A percentile compares a stretch with the other conserved stretches of the same genome.
phyloP scores from a whole-genome alignment of 2,888 invertebrate genomes.

The Coleophora flavipennella region DNA sequence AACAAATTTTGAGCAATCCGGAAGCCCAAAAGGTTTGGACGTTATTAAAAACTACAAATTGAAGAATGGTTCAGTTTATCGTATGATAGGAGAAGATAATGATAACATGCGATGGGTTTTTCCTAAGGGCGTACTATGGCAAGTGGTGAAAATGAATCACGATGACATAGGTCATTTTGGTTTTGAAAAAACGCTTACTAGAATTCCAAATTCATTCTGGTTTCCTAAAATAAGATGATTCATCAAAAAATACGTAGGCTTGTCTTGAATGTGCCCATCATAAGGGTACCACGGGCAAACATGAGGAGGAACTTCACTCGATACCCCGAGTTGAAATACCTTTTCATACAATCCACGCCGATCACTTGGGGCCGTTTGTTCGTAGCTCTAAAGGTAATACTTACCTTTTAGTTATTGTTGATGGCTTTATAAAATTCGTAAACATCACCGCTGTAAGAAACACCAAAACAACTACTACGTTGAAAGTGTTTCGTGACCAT shows the following conservation, averaged over 20 bases:
- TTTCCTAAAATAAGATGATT: not conserved
- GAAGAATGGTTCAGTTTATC: slow-evolving; percentile 14
- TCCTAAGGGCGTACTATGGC: slow-evolving; percentile 17
- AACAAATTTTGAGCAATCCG: slow-evolving; percentile 8
- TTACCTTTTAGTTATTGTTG: slow-evolving; percentile 31
- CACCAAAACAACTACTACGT: not conserved
- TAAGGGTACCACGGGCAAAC: slow-evolving; percentile 1
- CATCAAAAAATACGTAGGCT: not conserved
- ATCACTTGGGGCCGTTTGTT: slow-evolving; percentile 37
- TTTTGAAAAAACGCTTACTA: slow-evolving; percentile 13
- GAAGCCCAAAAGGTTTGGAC: slow-evolving; percentile 5
- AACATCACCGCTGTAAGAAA: not conserved
- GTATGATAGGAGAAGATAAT: slow-evolving; percentile 5
- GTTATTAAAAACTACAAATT: slow-evolving; percentile 15
- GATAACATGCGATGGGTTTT: slow-evolving; percentile 16
- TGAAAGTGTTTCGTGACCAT: not conserved
- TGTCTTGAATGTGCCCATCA: slow-evolving; percentile 3
- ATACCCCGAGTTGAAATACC: slow-evolving; percentile 30
- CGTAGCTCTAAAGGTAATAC: too few relatives aligned
- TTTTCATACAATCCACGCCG: slow-evolving; percentile 34
- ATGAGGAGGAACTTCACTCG: slow-evolving; percentile 9
- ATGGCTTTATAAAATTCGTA: slow-evolving; percentile 32
- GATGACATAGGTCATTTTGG: slow-evolving; percentile 19
- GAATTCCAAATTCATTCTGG: slow-evolving; percentile 5
- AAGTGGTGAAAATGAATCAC: slow-evolving; percentile 15